Evolutionary conservation across 2,797 vertebrate genomes (phyloP), one percentile per base, ranked within the genome.

Genomic region (Carduelis carduelis): DNA sequence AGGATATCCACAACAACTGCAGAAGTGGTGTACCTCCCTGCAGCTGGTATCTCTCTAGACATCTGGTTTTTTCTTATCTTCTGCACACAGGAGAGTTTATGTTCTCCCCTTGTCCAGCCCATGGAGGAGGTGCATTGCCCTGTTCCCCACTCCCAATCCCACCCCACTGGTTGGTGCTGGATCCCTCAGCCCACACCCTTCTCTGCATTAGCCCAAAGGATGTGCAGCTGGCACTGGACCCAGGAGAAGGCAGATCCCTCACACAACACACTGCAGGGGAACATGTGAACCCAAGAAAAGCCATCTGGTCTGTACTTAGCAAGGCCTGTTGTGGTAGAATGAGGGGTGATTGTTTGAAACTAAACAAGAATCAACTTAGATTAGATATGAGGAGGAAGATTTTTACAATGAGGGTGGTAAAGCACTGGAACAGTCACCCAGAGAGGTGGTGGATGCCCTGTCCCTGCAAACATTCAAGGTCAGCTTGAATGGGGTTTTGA

Each of bases 31-130:
- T 37, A 49, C 26, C 19, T 47, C 9, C 11, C 52, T 75, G 22
- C 57, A 88, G 22, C 30, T 75, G 18, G 5, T 65, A 32, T 47
- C 35, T 57, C 55, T 63, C 18, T 49, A 30, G 18, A 28, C 6
- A 27, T 35, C 34, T 35, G 12, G 0, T 21, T 23, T 27, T 52
- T 47, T 77, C 27, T 37, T 12, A 30, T 34, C n/a, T 56, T 57
- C n/a, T 71, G 9, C 27, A 4, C 4, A 6, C 0, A 0, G 26
- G 14, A 24, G 23, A 34, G 18, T 17, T 66, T 35, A 37, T 1
- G 12, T 11, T 47, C 6, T 70, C 28, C 44, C 52, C 3, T 4
- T 17, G 23, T 11, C 41, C 28, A 81, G 35, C 21, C 44, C 32
- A 2, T 13, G 59, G 49, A 65, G 18, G 24, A 76, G 49, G 7